Percentiles rank a stretch among this genome's conserved stretches.
Conservation (phyloP, 1,140 invertebrate genomes). For the Nasonia longicornis region DNA sequence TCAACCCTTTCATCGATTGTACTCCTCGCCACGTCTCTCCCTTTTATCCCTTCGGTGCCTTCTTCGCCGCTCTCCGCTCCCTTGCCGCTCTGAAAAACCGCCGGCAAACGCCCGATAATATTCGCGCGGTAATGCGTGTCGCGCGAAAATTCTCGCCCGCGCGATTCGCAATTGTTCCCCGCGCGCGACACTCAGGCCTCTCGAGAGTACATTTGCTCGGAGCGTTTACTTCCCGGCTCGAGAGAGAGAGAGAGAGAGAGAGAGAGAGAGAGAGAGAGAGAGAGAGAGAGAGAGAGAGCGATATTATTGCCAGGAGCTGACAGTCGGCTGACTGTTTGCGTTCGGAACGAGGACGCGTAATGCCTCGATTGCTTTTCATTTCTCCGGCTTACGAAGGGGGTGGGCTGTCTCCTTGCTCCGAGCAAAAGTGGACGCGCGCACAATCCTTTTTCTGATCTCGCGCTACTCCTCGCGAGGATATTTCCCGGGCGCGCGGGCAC, state of each 20-base stretch:
- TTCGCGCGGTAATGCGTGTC: slow-evolving; percentile 25
- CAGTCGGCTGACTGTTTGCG: slow-evolving; percentile 5
- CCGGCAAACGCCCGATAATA: slow-evolving; percentile 64
- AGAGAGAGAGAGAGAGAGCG: no score
- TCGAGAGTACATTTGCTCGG: slow-evolving; percentile 23
- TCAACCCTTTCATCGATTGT: slow-evolving; percentile 69
- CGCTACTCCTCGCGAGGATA: slow-evolving; percentile 51
- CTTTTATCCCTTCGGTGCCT: slow-evolving; percentile 60
- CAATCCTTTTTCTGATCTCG: not conserved
- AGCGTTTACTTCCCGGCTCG: not conserved
- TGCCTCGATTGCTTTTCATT: not conserved
- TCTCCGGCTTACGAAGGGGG: not conserved
- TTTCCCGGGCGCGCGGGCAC: slow-evolving; percentile 51
- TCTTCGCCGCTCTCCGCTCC: slow-evolving; percentile 12
- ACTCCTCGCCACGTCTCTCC: slow-evolving; percentile 60
- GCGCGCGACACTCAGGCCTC: not conserved
- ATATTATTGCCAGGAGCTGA: no score
- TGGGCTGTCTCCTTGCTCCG: no score
- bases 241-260: no score
- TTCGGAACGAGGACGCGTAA: not conserved
- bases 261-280: no score
- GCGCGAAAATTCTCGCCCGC: slow-evolving; percentile 21
- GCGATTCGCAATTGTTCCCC: not conserved
- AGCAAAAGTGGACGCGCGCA: not conserved
- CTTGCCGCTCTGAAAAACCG: slow-evolving; percentile 53